Evolutionary conservation across 2,797 vertebrate species (phyloP).

Genomic region (Microcaecilia unicolor): DNA sequence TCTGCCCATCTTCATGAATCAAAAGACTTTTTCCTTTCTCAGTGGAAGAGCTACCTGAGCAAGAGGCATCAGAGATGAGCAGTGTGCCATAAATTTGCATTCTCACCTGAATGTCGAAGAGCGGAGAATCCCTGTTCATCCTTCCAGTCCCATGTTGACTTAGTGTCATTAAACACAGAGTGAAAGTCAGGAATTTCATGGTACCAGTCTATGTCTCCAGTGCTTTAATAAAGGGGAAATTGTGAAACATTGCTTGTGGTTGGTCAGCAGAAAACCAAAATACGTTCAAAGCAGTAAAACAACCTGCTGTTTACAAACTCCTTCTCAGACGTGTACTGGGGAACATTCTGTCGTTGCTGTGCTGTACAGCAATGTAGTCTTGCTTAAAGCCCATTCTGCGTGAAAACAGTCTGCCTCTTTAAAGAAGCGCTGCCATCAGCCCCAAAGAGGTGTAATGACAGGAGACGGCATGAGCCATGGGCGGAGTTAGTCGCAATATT

Average conservation of each 20-base stretch:
- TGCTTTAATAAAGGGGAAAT: constrained; percentile 20
- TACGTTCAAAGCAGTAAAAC: not conserved
- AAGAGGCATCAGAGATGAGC: not conserved
- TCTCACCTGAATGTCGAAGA: constrained; percentile 82
- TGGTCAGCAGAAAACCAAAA: not conserved
- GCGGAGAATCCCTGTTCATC: constrained; percentile 89
- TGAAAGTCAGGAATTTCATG: constrained; percentile 45
- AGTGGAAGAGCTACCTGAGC: not conserved
- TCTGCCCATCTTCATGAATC: not conserved
- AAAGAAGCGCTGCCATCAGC: no score
- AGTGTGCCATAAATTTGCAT: rapidly evolving
- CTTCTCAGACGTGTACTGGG: not conserved
- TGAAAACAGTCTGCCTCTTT: no score
- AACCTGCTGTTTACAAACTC: not conserved
- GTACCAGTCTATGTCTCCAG: constrained; percentile 61
- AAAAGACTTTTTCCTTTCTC: not conserved
- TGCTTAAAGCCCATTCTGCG: no score
- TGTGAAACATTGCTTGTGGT: no score
- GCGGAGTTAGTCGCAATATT: no score
- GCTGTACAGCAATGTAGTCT: no score
- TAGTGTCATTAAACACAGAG: constrained; percentile 55
- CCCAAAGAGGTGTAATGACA: no score
- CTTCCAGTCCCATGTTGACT: constrained; percentile 70
- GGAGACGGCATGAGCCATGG: no score
- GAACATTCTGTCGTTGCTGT: no score